Conservation (phyloP, 92 coral and sea anemone species). For the Epizoanthus ramosus region DNA sequence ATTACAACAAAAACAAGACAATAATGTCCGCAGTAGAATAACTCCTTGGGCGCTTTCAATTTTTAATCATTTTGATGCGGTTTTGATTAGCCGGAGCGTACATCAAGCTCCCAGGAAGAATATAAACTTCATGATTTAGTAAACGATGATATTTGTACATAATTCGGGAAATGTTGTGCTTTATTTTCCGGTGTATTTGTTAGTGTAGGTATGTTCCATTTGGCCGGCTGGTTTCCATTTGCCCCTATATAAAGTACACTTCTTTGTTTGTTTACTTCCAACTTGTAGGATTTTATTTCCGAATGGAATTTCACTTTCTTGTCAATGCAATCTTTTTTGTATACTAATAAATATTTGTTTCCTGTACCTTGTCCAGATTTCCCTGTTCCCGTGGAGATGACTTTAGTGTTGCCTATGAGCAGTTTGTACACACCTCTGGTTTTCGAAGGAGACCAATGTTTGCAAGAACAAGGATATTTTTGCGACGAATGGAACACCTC, state of each 20-base stretch:
- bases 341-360: slow-evolving; percentile 52
- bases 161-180: slow-evolving; percentile 60
- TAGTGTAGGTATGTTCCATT: slow-evolving; percentile 67
- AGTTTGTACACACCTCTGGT: slow-evolving; percentile 71
- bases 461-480: slow-evolving; percentile 82
- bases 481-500: slow-evolving; percentile 90
- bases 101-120: slow-evolving; percentile 79
- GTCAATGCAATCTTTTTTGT: slow-evolving; percentile 43
- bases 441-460: slow-evolving; percentile 81
- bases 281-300: slow-evolving; percentile 50
- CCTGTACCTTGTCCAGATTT: slow-evolving; percentile 42
- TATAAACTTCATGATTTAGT: slow-evolving; percentile 78
- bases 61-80: slow-evolving; percentile 82
- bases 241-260: slow-evolving; percentile 7
- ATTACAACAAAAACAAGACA: slow-evolving; percentile 11
- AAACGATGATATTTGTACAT: slow-evolving; percentile 73
- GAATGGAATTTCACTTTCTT: slow-evolving; percentile 53
- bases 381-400: slow-evolving; percentile 66
- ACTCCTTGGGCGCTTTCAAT: slow-evolving; percentile 60
- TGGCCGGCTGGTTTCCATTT: slow-evolving; percentile 41
- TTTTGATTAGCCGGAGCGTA: slow-evolving; percentile 73
- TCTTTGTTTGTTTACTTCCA: slow-evolving; percentile 42
- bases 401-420: slow-evolving; percentile 79
- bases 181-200: slow-evolving; percentile 73
- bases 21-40: slow-evolving; percentile 56